Base-by-base conservation (phyloP, 2,888 invertebrate species). In the Hesperia comma region DNA sequence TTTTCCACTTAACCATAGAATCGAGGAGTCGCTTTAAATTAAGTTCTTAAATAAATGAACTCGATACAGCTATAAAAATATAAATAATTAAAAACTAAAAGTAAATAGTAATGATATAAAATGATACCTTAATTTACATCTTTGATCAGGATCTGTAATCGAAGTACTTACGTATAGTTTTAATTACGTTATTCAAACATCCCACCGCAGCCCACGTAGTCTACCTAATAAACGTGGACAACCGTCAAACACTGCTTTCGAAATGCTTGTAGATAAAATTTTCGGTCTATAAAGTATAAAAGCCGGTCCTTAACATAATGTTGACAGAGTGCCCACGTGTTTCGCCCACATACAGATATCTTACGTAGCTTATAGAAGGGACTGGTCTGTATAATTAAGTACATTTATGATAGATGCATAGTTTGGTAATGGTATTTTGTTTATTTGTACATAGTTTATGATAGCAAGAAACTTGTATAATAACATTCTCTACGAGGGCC, bases 281-380 rank as follows among this genome's bases (percentile, higher is more conserved):
- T 63, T 64, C 57, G 40, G 57, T 40, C 57, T 58, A 64, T 64
- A 64, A 58, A 64, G 17, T 64, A 53, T 57, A 63, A 49, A 51
- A 51, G 63, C 56, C 43, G 63, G 63, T 46, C 63, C 56, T 63
- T 56, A 43, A 56, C 63, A 63, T 55, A 56, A 63, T 63, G 63
- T 72, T 75, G 75, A 67, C 71, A 77, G 75, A 75, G 75, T 78
- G 69, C 80, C 83, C 79, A 85, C 79, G 72, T 72, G 72, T 68
- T 72, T 70, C 82, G 73, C 85, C 86, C 79, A 87, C 88, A 63
- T 67, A 78, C 81, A 79, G 80, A 85, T 86, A 86, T 83, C 43
- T 60, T 32, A 56, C 21, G 32, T n/a, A 26, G 53, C 37, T 10
- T 43, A 33, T 68, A 37, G 40, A 53, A 46, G 19, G 46, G 19